phyloP scores from a whole-genome alignment of 2,888 invertebrate genomes.

The Stenodera caucasica region DNA sequence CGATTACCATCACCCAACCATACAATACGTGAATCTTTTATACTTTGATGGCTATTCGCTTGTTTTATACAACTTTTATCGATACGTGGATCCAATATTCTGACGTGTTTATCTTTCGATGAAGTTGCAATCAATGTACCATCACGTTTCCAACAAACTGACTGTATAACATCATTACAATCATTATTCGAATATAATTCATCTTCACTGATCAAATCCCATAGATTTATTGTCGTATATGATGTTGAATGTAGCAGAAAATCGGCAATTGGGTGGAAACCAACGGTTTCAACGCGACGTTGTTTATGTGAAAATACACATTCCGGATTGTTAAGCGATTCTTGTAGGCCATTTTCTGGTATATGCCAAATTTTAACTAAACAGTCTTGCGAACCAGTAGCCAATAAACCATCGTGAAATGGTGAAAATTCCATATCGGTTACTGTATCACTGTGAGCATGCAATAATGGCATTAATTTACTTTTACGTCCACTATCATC shows the following conservation, averaged over 20 bases:
- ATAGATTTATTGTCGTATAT: conserved; percentile 77
- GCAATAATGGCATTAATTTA: conserved; percentile 83
- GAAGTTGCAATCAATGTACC: conserved; percentile 82
- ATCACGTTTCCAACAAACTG: conserved; percentile 87
- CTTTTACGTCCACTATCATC: conserved; percentile 88
- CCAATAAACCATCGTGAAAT: conserved; percentile 88
- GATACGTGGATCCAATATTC: conserved; percentile 81
- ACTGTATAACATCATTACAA: conserved; percentile 86
- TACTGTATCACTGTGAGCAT: conserved; percentile 87
- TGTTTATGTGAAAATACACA: conserved; percentile 82
- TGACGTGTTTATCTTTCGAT: conserved; percentile 87
- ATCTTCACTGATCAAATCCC: conserved; percentile 83
- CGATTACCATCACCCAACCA: conserved; percentile 87
- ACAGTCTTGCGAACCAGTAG: conserved; percentile 89
- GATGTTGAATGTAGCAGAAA: conserved; percentile 86
- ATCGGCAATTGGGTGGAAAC: conserved; percentile 90
- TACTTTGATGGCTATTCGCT: conserved; percentile 82
- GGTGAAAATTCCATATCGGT: conserved; percentile 96
- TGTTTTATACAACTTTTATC: conserved; percentile 63
- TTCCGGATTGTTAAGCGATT: conserved; percentile 76
- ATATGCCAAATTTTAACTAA: conserved; percentile 90
- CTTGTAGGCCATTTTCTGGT: conserved; percentile 75
- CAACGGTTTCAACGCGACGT: conserved; percentile 83
- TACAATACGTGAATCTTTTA: conserved; percentile 87
- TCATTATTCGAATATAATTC: conserved; percentile 71